Evolutionary conservation across 1,140 invertebrate genomes (phyloP).

Genomic region (Eriosoma lanigerum): DNA sequence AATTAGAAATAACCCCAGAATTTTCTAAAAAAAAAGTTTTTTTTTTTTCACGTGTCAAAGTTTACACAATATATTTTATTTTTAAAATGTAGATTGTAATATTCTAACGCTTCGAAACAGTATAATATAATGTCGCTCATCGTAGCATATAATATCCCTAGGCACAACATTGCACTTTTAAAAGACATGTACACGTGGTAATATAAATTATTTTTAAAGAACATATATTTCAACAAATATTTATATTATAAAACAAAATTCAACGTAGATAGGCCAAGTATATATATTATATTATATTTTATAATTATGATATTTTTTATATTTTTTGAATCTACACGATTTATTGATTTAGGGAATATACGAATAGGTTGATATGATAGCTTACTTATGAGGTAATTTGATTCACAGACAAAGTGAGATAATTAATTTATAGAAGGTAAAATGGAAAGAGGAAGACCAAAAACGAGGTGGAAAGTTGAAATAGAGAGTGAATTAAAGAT

Average conservation of each 20-base stretch:
- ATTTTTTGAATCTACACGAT: too few species aligned
- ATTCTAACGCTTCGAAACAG: constrained; percentile 11
- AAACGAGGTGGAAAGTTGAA: too few species aligned
- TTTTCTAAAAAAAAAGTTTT: not conserved
- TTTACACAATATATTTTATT: not conserved
- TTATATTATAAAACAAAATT: constrained; percentile 13
- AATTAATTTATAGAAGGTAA: too few species aligned
- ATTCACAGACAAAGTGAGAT: too few species aligned
- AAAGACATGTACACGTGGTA: not conserved
- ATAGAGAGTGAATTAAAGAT: too few species aligned
- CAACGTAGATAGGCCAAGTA: not conserved
- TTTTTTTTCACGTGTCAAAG: not conserved
- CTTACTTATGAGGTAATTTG: too few species aligned
- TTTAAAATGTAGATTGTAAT: constrained; percentile 29
- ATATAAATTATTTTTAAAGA: constrained; percentile 30
- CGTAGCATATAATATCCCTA: constrained; percentile 29
- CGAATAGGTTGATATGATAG: too few species aligned
- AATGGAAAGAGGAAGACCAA: too few species aligned
- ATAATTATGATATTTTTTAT: too few species aligned
- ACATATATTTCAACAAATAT: constrained; percentile 43
- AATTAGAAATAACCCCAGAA: constrained; percentile 4
- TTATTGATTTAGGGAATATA: too few species aligned
- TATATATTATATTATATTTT: not conserved
- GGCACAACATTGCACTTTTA: not conserved
- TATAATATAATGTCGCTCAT: constrained; percentile 30